phyloP scores from a whole-genome alignment of 2,113 vertebrate genomes.

The Tychaedon coryphoeus region DNA sequence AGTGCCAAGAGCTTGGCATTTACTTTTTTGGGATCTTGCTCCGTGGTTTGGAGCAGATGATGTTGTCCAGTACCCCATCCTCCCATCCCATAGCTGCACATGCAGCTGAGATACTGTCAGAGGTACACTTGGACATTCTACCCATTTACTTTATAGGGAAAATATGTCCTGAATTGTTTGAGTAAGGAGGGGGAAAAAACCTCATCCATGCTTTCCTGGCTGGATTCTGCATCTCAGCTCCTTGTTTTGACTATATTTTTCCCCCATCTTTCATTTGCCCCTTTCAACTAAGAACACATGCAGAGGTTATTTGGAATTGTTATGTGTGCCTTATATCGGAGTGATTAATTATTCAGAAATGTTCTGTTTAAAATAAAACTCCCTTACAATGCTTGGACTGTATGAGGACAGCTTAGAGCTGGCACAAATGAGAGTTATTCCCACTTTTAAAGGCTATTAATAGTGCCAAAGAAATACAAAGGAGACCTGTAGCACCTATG shows the following conservation, averaged over 20 bases:
- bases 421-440: slow-evolving; percentile 1
- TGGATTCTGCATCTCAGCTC: background rate
- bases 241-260: background rate
- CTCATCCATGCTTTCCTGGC: background rate
- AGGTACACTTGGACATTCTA: background rate
- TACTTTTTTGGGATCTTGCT: background rate
- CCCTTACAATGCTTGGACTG: background rate
- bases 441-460: slow-evolving; percentile 3
- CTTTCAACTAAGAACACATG: background rate
- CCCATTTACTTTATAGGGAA: slow-evolving; percentile 11
- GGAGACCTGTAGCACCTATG: background rate
- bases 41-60: background rate
- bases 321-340: background rate
- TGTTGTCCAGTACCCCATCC: background rate
- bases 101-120: background rate
- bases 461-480: slow-evolving; percentile 27
- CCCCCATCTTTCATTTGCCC: background rate
- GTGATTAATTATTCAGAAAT: slow-evolving; percentile 54
- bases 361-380: slow-evolving; percentile 42
- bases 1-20: background rate
- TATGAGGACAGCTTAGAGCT: background rate
- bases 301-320: background rate
- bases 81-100: background rate
- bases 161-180: background rate
- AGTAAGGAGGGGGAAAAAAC: background rate